Conservation (phyloP, 2,888 invertebrate genomes). For the Hypomecis atomaria region DNA sequence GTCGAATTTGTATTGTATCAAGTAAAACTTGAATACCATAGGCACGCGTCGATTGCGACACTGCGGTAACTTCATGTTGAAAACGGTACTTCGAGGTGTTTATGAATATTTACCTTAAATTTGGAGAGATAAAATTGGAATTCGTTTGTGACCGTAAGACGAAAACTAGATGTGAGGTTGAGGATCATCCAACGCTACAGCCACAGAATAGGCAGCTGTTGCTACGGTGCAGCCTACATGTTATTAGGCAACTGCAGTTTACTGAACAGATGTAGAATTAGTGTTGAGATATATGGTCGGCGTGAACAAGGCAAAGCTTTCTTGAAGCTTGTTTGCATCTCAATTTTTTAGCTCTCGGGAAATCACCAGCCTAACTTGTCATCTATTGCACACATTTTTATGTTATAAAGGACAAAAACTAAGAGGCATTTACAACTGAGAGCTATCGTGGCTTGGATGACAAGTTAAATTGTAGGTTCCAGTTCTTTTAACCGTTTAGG, state of each 20-base stretch:
- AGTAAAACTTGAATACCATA: slow-evolving; percentile 38
- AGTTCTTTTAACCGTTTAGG: no score
- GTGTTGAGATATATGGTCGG: neutral
- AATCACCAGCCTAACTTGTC: no score
- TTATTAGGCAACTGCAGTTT: slow-evolving; percentile 71
- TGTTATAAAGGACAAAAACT: no score
- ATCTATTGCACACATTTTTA: no score
- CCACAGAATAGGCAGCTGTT: slow-evolving; percentile 6
- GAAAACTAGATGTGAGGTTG: slow-evolving; percentile 60
- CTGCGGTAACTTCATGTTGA: slow-evolving; percentile 59
- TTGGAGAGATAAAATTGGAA: slow-evolving; percentile 46
- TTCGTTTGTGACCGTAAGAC: slow-evolving; percentile 43
- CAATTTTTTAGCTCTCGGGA: no score
- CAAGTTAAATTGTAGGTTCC: no score
- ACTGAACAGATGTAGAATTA: slow-evolving; percentile 52
- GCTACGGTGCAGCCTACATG: slow-evolving; percentile 61
- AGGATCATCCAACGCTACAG: slow-evolving; percentile 63
- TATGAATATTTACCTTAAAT: slow-evolving; percentile 42
- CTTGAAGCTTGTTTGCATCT: no score
- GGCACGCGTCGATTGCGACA: slow-evolving; percentile 80
- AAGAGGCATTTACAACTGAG: no score
- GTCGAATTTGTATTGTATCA: slow-evolving; percentile 46
- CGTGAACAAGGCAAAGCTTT: neutral
- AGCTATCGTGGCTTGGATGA: no score
- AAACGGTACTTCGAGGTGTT: slow-evolving; percentile 54